Evolutionary conservation across 2,113 vertebrate genomes (phyloP).

Genomic region (Amphiprion ocellaris): DNA sequence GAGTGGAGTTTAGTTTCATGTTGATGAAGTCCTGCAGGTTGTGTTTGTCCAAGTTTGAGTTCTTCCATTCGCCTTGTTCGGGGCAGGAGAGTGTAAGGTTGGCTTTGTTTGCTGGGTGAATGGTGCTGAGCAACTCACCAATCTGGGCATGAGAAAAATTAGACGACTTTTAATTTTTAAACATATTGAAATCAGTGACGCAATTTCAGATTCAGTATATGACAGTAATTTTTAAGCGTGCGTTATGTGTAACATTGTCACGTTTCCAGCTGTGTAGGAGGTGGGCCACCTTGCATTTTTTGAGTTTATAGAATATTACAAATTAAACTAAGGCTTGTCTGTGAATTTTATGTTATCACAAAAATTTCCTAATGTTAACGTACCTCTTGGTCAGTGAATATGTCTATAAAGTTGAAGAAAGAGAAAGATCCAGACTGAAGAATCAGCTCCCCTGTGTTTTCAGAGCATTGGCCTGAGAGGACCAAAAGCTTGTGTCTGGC

Average conservation of each 20-base stretch:
- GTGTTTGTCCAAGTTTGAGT: conserved; percentile 96
- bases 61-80: conserved; percentile 97
- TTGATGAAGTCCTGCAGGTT: conserved; percentile 98
- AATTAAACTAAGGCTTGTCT: too few species aligned
- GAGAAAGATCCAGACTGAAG: conserved; percentile 97
- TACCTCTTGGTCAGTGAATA: conserved; percentile 98
- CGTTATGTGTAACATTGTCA: too few species aligned
- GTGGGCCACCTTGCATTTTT: too few species aligned
- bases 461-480: conserved; percentile 94
- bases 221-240: background rate
- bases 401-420: conserved; percentile 97
- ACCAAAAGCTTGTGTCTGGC: conserved; percentile 96
- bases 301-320: too few species aligned
- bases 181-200: background rate
- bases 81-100: conserved; percentile 95
- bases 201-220: conserved; percentile 1
- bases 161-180: background rate
- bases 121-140: conserved; percentile 95
- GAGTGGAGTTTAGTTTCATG: conserved; percentile 94
- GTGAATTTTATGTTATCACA: background rate
- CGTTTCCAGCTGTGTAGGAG: too few species aligned
- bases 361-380: conserved; percentile 32
- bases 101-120: conserved; percentile 96
- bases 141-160: conserved; percentile 84
- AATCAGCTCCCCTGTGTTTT: conserved; percentile 96